Evolutionary conservation across 2,888 invertebrate species (phyloP), one percentile per base, ranked within the genome.

Genomic region (Caradrina kadenii): DNA sequence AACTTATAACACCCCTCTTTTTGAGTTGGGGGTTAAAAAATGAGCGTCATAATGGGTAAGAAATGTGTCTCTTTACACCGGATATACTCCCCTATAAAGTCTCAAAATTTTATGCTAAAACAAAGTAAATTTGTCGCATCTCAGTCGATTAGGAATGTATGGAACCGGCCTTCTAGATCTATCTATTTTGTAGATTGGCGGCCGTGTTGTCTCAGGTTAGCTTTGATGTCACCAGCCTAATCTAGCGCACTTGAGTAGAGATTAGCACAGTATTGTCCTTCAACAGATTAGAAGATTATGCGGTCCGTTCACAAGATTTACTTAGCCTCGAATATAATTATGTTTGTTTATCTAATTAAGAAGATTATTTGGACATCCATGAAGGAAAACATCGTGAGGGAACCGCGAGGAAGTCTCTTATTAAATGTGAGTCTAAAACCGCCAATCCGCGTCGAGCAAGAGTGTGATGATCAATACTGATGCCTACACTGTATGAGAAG

Each of bases 151-250:
- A 0, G 8, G 26, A 26, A 26, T 59, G 31, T 22, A 22, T 2
- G 0, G 1, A 64, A 17, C 17, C 1, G n/a, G 13, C 15, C 49
- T 70, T 73, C 55, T 73, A 35, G 15, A 13, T 5, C 1, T 45
- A 42, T 22, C 8, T 31, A 2, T 31, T 22, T 7, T 15, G 10
- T 45, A 11, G 49, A 22, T 15, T 8, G 1, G 0, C 50, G 6
- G 49, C 35, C 22, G 13, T 45, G 53, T 63, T 59, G 67, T 63
- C 35, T 60, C 19, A 67, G 49, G 54, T 63, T 45, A 60, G 60
- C 67, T 77, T 77, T 76, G 68, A 78, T 61, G 63, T 73, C 73
- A 63, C 21, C 8, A 15, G 26, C 21, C n/a, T 67, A 58, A 61
- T 66, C 73, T 50, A 53, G 49, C 22, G 49, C 35, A 58, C 49